Conservation (phyloP, 2,797 vertebrate genomes). For the Thripadectes ignobilis region DNA sequence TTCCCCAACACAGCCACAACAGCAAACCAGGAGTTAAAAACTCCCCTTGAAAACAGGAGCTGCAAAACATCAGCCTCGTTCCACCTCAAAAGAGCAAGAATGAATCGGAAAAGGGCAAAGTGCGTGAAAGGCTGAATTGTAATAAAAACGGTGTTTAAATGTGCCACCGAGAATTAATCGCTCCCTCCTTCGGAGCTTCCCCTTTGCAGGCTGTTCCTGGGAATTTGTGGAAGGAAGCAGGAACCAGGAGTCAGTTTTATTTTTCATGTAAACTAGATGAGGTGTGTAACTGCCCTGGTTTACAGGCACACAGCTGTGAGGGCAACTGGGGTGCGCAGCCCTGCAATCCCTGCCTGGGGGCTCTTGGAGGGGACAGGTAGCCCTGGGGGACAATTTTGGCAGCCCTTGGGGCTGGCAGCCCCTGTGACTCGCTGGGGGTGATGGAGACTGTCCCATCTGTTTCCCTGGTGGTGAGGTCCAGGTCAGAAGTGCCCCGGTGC, state of each 20-base stretch:
- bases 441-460: background rate
- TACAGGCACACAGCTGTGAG: rapidly evolving
- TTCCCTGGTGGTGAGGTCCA: rapidly evolving
- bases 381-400: rapidly evolving
- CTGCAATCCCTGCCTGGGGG: rapidly evolving
- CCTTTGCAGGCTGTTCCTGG: background rate
- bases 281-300: background rate
- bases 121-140: slow-evolving; percentile 45
- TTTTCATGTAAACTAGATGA: background rate
- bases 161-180: slow-evolving; percentile 58
- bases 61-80: slow-evolving; percentile 54
- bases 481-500: rapidly evolving
- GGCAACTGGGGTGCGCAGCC: background rate
- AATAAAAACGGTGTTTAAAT: slow-evolving; percentile 64
- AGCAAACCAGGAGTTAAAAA: slow-evolving; percentile 8
- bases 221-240: background rate
- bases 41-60: background rate
- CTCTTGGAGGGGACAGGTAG: rapidly evolving
- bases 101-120: slow-evolving; percentile 66
- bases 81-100: slow-evolving; percentile 61
- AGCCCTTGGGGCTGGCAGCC: background rate
- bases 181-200: background rate
- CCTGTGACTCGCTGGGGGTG: rapidly evolving
- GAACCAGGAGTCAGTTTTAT: background rate
- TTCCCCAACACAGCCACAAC: background rate